These are phyloP conservation scores for Sinocyclocheilus grahami DNA, from an alignment of 2,113 vertebrate species.

Conservation along the genomic window DNA sequence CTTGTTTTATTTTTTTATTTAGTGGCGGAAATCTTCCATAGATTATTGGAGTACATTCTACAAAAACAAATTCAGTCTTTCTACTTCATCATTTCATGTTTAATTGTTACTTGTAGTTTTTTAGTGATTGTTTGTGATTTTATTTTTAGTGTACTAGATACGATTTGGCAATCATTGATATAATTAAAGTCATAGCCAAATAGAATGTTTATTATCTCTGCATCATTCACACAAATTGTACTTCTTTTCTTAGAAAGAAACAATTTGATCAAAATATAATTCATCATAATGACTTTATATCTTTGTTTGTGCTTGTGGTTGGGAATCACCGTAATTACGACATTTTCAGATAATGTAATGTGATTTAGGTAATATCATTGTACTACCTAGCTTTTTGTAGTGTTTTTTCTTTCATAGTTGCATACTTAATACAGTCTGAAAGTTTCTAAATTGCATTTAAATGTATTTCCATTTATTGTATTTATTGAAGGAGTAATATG, in stretches of 20 bases:
- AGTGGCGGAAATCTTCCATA: too few relatives aligned
- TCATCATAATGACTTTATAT: too few relatives aligned
- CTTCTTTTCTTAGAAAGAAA: not conserved
- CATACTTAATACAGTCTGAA: not conserved
- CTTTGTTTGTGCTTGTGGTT: not conserved
- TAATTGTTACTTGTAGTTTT: not conserved
- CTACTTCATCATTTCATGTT: not conserved
- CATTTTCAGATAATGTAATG: not conserved
- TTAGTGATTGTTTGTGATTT: not conserved
- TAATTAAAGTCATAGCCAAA: not conserved
- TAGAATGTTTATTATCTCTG: not conserved
- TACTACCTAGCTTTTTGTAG: not conserved
- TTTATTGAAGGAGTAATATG: too few relatives aligned
- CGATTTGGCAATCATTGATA: not conserved
- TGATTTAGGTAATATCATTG: not conserved
- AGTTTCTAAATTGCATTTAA: not conserved
- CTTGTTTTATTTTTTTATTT: too few relatives aligned
- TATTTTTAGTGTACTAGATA: not conserved
- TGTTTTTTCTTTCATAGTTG: not conserved
- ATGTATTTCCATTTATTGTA: not conserved
- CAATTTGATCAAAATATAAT: not conserved
- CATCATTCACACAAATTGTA: not conserved
- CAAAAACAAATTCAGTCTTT: too few relatives aligned
- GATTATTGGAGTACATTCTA: not conserved
- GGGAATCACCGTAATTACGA: not conserved